phyloP scores from a whole-genome alignment of 2,113 vertebrate species.

The Petromus typicus region DNA sequence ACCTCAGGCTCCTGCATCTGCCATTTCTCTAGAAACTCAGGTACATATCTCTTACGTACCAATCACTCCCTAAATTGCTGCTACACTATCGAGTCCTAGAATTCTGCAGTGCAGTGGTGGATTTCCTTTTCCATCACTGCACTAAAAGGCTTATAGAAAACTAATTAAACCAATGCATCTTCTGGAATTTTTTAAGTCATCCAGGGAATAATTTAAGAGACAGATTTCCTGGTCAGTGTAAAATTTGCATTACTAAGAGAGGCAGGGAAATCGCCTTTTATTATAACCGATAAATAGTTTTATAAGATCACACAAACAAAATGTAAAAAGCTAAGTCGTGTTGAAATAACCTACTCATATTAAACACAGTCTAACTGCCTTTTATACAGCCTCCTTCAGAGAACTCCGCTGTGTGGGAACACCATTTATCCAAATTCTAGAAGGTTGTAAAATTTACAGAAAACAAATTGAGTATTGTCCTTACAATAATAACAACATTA shows the following conservation, averaged over 20 bases:
- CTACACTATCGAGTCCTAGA: not conserved
- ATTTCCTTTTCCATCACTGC: not conserved
- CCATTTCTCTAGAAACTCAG: not conserved
- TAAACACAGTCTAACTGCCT: not conserved
- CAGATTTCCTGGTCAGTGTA: not conserved
- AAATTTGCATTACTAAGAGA: conserved; percentile 38
- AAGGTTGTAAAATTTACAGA: not conserved
- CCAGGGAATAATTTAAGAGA: conserved; percentile 46
- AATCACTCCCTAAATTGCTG: not conserved
- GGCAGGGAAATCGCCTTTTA: conserved; percentile 15
- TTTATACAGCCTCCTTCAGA: not conserved
- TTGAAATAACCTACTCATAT: not conserved
- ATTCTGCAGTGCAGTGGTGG: not conserved
- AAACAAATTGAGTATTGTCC: not conserved
- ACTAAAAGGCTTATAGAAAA: not conserved
- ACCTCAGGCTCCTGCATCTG: not conserved
- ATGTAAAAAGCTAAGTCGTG: conserved; percentile 1
- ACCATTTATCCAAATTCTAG: not conserved
- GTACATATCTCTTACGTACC: not conserved
- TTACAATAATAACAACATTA: not conserved
- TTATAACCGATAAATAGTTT: not conserved
- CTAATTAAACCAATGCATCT: conserved; percentile 34
- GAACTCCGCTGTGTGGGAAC: not conserved
- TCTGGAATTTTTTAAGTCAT: not conserved
- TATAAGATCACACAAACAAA: not conserved